Conservation (phyloP, 92 coral and sea anemone genomes). For the Phymanthus crucifer region DNA sequence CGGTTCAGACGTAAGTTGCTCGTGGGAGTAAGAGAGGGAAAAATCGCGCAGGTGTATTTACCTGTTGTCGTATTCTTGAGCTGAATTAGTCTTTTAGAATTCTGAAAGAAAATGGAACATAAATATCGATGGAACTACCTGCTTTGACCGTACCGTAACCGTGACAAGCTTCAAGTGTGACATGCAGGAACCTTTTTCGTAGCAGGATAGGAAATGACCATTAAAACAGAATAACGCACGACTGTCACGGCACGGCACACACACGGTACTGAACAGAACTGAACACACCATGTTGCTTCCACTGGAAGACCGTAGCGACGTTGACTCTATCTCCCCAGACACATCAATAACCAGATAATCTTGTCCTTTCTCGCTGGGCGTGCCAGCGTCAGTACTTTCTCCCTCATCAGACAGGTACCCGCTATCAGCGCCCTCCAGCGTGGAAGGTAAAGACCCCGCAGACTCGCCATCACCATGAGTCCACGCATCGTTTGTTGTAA, state of each 20-base stretch:
- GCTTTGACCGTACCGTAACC: background rate
- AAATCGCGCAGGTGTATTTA: background rate
- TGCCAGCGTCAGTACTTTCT: constrained; percentile 63
- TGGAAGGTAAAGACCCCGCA: background rate
- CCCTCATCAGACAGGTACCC: constrained; percentile 80
- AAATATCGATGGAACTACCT: too few species aligned
- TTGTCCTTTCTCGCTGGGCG: constrained; percentile 29
- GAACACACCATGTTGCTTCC: background rate
- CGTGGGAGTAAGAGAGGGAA: background rate
- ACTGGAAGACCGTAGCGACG: background rate
- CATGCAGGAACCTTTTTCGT: too few species aligned
- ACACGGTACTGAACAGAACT: background rate
- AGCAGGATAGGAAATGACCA: too few species aligned
- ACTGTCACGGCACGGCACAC: background rate
- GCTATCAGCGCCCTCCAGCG: constrained; percentile 43
- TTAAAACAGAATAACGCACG: too few species aligned
- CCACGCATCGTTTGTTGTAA: background rate
- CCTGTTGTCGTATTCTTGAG: constrained; percentile 48
- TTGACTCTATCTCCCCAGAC: background rate
- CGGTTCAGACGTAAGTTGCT: too few species aligned
- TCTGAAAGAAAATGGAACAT: constrained; percentile 30
- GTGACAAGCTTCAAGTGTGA: background rate
- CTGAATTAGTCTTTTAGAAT: constrained; percentile 56
- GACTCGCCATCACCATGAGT: background rate
- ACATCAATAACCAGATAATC: background rate